Evolutionary conservation across 2,888 invertebrate species (phyloP).

Genomic region (Eupithecia abbreviata): DNA sequence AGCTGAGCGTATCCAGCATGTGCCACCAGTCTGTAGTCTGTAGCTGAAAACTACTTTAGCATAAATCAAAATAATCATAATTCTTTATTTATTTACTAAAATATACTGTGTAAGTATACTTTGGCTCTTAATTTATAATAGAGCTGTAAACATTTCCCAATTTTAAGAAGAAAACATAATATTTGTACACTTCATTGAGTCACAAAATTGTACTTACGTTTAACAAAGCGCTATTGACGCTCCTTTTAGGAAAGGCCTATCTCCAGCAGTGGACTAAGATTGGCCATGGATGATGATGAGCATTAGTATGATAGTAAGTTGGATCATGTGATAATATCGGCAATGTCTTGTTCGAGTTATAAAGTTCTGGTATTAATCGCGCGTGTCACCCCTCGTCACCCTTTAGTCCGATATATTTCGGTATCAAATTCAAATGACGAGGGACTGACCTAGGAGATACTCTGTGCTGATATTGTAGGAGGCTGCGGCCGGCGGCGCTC

Average conservation of each 20-base stretch:
- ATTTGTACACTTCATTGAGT: no score
- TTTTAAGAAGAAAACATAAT: no score
- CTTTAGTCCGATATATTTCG: neutral
- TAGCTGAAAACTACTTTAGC: neutral
- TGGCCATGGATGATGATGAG: neutral
- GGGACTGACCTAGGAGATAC: neutral
- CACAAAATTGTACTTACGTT: no score
- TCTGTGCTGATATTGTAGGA: neutral
- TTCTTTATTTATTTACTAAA: no score
- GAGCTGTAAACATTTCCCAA: no score
- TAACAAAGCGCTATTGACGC: neutral
- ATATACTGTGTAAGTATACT: no score
- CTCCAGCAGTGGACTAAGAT: neutral
- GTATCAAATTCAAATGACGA: constrained; percentile 1
- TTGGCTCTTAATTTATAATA: no score
- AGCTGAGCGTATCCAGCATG: no score
- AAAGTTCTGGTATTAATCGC: neutral
- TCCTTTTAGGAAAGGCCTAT: neutral
- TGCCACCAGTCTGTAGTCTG: no score
- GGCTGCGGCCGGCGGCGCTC: neutral
- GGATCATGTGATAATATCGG: neutral
- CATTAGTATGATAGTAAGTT: neutral
- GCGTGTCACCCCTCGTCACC: neutral
- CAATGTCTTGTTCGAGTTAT: neutral
- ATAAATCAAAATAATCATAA: no score